Evolutionary conservation across 2,113 vertebrate species (phyloP), one percentile per base, ranked within the genome.

Genomic region (Thinocorus orbignyianus): DNA sequence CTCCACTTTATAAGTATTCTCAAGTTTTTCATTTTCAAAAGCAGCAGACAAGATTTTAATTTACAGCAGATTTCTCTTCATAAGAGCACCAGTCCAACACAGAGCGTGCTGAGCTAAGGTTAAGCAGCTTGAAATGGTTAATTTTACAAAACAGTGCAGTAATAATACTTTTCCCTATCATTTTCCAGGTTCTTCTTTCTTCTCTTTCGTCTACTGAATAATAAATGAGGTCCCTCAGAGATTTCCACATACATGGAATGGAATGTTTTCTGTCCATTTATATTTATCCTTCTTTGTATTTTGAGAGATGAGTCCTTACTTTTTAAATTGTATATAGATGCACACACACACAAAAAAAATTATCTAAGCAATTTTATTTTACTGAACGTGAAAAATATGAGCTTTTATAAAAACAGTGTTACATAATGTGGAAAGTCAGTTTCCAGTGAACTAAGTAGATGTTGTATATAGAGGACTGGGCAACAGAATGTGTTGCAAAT

Each of bases 111-210:
- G 72, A 81, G 72, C 13, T 81, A 41, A 77, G 37, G 51, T 86
- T 88, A 88, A 86, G 31, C 82, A 88, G 71, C 80, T 92, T 93
- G 88, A 96, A 92, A 71, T 42, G 70, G 86, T 94, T 94, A 83
- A 74, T 94, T 91, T 95, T 88, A 90, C 68, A 83, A 88, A 95
- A 44, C 44, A 81, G 7, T 73, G 41, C 5, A 68, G 35, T 55
- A 87, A 60, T 72, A 78, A 55, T 82, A 48, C 13, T 92, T 95
- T 54, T 44, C 49, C 15, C 81, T 87, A 23, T 76, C 35, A 17
- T 66, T 84, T 81, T 77, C 41, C n/a, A 91, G 25, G 37, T 90
- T 64, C 8, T 61, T 85, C 39, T 52, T 72, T 62, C 24, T 94
- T 92, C 35, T 77, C 37, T 86, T 94, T 93, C 55, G 74, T 86